Evolutionary conservation across 2,113 vertebrate species (phyloP).

Genomic region (Actinemys pallida): DNA sequence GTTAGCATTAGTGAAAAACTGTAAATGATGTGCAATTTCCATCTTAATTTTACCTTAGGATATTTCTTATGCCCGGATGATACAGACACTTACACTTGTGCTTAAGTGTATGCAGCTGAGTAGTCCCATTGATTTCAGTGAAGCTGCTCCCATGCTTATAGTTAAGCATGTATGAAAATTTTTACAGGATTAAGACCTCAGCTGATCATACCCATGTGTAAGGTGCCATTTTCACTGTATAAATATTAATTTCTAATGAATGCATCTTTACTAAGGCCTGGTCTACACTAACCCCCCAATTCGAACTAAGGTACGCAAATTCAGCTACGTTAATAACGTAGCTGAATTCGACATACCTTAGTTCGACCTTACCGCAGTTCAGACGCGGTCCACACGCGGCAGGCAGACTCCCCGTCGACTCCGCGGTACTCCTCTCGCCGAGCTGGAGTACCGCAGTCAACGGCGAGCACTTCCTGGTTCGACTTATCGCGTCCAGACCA

Average conservation of each 20-base stretch:
- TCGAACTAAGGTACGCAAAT: no score
- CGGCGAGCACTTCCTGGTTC: no score
- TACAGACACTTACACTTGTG: background rate
- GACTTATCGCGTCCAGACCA: no score
- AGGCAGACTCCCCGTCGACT: no score
- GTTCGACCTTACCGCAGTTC: no score
- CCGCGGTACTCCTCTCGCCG: no score
- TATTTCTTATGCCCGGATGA: background rate
- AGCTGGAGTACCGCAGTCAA: no score
- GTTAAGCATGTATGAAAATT: background rate
- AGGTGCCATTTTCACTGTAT: background rate
- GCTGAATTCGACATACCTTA: no score
- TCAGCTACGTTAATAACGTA: no score
- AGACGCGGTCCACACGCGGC: no score
- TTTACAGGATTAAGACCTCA: no score
- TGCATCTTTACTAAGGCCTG: background rate
- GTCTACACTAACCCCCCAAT: no score
- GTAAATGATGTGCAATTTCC: background rate
- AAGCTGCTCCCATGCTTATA: background rate
- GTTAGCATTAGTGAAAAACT: background rate
- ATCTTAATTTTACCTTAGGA: background rate
- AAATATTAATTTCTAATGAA: background rate
- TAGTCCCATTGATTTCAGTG: background rate
- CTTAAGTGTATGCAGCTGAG: background rate
- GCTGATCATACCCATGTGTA: background rate